These are phyloP conservation scores for Xestoiulus laeticollis DNA, from an alignment of 2,888 invertebrate genomes.

Conservation along the genomic window DNA sequence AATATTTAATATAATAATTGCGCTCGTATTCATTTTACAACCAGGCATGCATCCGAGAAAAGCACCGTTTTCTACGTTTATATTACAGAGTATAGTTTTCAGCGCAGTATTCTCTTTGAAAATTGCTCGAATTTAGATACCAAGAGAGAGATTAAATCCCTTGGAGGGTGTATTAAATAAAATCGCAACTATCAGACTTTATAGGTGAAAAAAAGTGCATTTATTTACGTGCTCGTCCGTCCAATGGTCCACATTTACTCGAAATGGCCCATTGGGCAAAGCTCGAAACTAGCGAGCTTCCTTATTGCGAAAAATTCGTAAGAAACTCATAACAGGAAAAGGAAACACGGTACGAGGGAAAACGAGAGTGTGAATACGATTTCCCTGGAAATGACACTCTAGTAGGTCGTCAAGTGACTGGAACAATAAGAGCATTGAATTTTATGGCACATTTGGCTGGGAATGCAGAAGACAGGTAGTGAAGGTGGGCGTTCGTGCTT, in stretches of 20 bases:
- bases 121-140: neutral
- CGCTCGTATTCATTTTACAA: no score
- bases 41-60: no score
- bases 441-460: slow-evolving; percentile 40
- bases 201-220: neutral
- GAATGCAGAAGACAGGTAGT: slow-evolving; percentile 28
- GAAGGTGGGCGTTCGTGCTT: neutral
- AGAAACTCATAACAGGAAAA: slow-evolving; percentile 1
- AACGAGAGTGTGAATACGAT: slow-evolving; percentile 20
- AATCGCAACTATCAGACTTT: neutral
- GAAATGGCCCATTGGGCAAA: slow-evolving; percentile 39
- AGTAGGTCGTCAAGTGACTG: slow-evolving; percentile 43
- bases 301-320: slow-evolving; percentile 16
- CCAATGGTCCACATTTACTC: neutral
- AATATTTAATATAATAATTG: no score
- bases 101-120: neutral
- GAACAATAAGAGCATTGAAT: slow-evolving; percentile 43
- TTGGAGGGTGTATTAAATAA: neutral
- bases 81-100: neutral
- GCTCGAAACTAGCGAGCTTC: neutral
- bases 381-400: slow-evolving; percentile 43
- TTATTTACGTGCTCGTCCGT: neutral
- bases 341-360: neutral
- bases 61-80: no score
- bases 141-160: neutral